A percentile compares a stretch with the other conserved stretches of the same genome.
phyloP scores from a whole-genome alignment of 2,113 vertebrate genomes.

The Mastomys coucha region DNA sequence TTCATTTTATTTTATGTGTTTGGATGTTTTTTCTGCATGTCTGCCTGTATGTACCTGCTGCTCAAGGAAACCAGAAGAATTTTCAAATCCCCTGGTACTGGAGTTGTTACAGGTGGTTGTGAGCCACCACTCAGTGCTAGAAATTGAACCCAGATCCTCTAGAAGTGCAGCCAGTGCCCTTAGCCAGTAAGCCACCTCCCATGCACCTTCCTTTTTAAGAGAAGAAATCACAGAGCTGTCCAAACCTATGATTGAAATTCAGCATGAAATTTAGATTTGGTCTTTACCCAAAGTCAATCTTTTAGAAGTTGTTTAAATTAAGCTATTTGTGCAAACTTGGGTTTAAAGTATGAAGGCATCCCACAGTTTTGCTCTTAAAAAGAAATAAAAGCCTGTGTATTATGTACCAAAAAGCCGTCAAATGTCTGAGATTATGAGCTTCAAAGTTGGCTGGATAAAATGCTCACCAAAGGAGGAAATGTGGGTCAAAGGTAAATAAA shows the following conservation, averaged over 20 bases:
- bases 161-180: neutral
- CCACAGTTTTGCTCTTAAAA: constrained; percentile 58
- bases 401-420: constrained; percentile 56
- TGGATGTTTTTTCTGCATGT: neutral
- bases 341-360: constrained; percentile 61
- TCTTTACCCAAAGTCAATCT: constrained; percentile 67
- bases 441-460: constrained; percentile 50
- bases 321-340: constrained; percentile 61
- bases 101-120: neutral
- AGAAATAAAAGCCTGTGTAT: constrained; percentile 38
- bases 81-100: neutral
- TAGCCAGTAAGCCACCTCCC: neutral
- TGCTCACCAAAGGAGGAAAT: constrained; percentile 49
- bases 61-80: neutral
- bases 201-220: neutral
- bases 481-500: neutral
- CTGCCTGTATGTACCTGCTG: neutral
- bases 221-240: constrained; percentile 14
- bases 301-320: constrained; percentile 66
- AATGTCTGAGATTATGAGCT: neutral
- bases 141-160: neutral
- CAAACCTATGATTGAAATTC: constrained; percentile 26
- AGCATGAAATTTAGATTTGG: constrained; percentile 53
- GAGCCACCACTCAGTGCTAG: neutral
- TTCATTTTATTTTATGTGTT: neutral